Evolutionary conservation across 2,797 vertebrate genomes (phyloP).

Genomic region (Poeciliopsis turneri): DNA sequence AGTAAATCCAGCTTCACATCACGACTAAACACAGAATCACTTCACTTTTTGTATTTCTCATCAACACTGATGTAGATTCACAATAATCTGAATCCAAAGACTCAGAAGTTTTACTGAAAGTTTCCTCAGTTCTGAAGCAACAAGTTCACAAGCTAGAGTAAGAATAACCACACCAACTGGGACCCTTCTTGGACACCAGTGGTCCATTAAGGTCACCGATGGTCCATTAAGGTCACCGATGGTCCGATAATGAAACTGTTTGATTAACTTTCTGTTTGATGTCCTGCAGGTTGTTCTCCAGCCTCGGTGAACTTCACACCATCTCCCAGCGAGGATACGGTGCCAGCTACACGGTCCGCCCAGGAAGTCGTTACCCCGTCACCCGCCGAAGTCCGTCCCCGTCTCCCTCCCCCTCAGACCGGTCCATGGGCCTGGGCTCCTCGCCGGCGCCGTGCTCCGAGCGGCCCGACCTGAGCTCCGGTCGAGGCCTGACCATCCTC

Average conservation of each 20-base stretch:
- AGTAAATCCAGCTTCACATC: background rate
- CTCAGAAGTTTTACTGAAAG: background rate
- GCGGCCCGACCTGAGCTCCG: conserved; percentile 71
- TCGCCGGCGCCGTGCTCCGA: conserved; percentile 60
- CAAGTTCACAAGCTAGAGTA: background rate
- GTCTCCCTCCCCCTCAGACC: conserved; percentile 88
- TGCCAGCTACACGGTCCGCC: conserved; percentile 92
- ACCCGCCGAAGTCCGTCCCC: conserved; percentile 94
- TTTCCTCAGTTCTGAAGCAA: background rate
- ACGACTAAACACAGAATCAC: background rate
- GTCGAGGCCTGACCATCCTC: conserved; percentile 88
- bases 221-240: background rate
- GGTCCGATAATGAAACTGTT: background rate
- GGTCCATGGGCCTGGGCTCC: conserved; percentile 83
- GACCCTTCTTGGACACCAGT: background rate
- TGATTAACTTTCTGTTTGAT: background rate
- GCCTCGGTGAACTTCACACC: conserved; percentile 96
- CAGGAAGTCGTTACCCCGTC: conserved; percentile 93
- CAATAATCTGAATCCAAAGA: background rate
- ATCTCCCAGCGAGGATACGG: conserved; percentile 96
- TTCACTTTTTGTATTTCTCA: background rate
- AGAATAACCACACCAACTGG: background rate
- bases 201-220: no score
- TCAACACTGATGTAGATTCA: background rate
- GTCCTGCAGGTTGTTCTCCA: conserved; percentile 95